phyloP scores from a whole-genome alignment of 2,888 invertebrate species.

The Lithophane ornitopus region DNA sequence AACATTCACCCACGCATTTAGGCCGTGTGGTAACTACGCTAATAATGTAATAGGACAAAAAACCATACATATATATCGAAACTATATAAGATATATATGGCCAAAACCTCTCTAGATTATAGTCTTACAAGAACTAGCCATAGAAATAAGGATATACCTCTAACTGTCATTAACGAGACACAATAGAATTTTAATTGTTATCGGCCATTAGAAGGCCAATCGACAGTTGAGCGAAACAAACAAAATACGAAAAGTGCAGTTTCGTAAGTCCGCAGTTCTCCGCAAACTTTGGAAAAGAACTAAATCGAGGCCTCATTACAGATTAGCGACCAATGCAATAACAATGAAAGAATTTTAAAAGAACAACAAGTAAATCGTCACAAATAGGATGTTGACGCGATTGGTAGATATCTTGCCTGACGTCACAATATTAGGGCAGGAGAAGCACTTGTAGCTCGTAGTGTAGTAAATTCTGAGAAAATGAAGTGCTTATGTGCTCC shows the following conservation, averaged over 20 bases:
- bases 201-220: too few relatives aligned
- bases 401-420: constrained; percentile 10
- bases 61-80: not conserved
- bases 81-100: not conserved
- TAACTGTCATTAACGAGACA: too few relatives aligned
- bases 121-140: not conserved
- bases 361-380: not conserved
- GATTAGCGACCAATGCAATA: constrained; percentile 16
- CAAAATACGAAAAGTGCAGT: not conserved
- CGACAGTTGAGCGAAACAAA: too few relatives aligned
- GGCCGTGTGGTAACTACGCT: constrained; percentile 40
- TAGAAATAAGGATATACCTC: not conserved
- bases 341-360: constrained; percentile 6
- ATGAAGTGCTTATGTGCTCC: constrained; percentile 3
- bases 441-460: constrained; percentile 20
- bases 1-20: constrained; percentile 56
- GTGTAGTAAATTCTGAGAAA: constrained; percentile 31
- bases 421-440: constrained; percentile 9
- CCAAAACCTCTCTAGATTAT: constrained; percentile 17
- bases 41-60: constrained; percentile 32
- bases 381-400: constrained; percentile 24
- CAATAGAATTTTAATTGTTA: too few relatives aligned
- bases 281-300: not conserved
- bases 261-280: not conserved
- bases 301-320: not conserved